Evolutionary conservation across 2,113 vertebrate genomes (phyloP).

Genomic region (Pollachius pollachius): DNA sequence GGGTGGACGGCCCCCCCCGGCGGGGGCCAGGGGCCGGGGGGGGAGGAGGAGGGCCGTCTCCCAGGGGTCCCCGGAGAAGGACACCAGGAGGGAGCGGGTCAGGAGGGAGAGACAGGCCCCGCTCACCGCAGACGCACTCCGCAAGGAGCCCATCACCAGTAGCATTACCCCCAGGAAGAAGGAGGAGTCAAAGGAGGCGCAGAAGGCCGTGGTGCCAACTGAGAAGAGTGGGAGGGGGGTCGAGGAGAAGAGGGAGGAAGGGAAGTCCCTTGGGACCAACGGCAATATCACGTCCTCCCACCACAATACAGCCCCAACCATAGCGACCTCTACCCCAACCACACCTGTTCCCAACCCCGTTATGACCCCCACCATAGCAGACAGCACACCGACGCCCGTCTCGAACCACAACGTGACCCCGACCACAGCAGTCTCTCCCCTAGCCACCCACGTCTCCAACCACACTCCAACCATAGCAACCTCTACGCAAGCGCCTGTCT

Average conservation of each 20-base stretch:
- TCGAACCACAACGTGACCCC: not conserved
- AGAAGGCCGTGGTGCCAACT: conserved; percentile 53
- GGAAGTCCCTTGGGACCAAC: conserved; percentile 39
- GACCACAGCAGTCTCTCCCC: conserved; percentile 35
- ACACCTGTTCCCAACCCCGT: conserved; percentile 29
- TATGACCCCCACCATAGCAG: conserved; percentile 37
- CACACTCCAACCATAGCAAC: conserved; percentile 38
- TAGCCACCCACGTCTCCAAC: conserved; percentile 19
- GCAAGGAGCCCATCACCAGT: conserved; percentile 52
- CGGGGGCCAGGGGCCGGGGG: conserved; percentile 76
- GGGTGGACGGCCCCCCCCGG: conserved; percentile 71
- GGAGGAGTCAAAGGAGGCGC: conserved; percentile 63
- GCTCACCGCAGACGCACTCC: conserved; percentile 36
- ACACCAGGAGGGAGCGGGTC: conserved; percentile 55
- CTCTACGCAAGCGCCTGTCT: conserved; percentile 36
- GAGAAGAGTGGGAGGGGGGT: conserved; percentile 48
- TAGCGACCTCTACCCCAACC: conserved; percentile 38
- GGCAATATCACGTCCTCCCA: conserved; percentile 31
- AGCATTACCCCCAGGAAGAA: conserved; percentile 48
- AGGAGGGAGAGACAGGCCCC: conserved; percentile 64
- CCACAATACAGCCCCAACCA: not conserved
- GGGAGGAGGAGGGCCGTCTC: conserved; percentile 67
- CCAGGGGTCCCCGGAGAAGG: conserved; percentile 55
- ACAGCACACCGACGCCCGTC: conserved; percentile 39
- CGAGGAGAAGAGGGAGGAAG: conserved; percentile 60